Conservation (phyloP, 2,888 invertebrate species). For the Tuta absoluta region DNA sequence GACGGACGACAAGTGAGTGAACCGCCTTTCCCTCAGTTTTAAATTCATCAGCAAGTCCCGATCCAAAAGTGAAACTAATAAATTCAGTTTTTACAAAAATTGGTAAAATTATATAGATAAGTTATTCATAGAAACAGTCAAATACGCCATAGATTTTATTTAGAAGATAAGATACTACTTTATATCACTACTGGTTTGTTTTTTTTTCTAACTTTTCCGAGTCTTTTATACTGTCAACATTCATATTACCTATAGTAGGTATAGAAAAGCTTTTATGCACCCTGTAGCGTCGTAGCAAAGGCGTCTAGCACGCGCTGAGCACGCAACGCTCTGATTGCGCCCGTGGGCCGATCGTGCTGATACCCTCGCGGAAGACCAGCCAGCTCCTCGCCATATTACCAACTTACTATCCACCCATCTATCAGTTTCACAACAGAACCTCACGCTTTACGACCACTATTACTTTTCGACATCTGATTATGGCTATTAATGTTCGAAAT, state of each 20-base stretch:
- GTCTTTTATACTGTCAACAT: too few relatives aligned
- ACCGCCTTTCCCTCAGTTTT: too few relatives aligned
- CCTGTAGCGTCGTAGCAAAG: slow-evolving; percentile 7
- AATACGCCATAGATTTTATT: too few relatives aligned
- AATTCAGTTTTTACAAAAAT: too few relatives aligned
- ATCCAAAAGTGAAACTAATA: too few relatives aligned
- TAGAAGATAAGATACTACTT: too few relatives aligned
- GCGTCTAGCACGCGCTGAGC: slow-evolving; percentile 32
- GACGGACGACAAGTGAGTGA: too few relatives aligned
- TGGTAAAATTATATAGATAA: too few relatives aligned
- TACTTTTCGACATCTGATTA: slow-evolving; percentile 24
- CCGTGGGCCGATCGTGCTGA: slow-evolving; percentile 40
- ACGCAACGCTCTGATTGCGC: slow-evolving; percentile 58
- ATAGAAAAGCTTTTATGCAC: background rate
- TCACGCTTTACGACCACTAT: slow-evolving; percentile 18
- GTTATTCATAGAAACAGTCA: background rate
- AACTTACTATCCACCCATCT: slow-evolving; percentile 41
- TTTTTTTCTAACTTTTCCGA: background rate
- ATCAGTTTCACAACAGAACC: slow-evolving; percentile 45
- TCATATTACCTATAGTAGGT: too few relatives aligned
- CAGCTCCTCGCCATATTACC: slow-evolving; percentile 32
- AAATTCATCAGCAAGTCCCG: too few relatives aligned
- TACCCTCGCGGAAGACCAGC: slow-evolving; percentile 42
- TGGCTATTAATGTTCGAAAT: slow-evolving; percentile 3
- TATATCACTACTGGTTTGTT: too few relatives aligned